phyloP scores from a whole-genome alignment of 2,888 invertebrate genomes.

The Carterocephalus palaemon region DNA sequence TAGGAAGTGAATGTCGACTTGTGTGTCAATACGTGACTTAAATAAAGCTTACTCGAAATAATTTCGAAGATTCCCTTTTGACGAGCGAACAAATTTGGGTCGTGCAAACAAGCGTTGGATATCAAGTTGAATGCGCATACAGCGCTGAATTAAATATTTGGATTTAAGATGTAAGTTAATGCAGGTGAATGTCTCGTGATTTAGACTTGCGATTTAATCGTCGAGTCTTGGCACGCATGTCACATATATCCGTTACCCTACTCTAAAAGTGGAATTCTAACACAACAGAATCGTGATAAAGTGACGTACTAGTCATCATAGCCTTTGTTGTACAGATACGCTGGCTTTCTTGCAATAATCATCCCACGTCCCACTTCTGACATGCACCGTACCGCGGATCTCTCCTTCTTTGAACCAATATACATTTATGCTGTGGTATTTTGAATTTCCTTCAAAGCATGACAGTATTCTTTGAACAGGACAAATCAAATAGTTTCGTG shows the following conservation, averaged over 20 bases:
- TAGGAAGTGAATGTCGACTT: constrained; percentile 17
- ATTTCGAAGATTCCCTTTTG: constrained; percentile 9
- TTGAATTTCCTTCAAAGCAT: too few species aligned
- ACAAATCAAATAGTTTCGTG: too few species aligned
- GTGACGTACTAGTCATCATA: constrained; percentile 39
- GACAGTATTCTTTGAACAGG: too few species aligned
- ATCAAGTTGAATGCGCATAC: too few species aligned
- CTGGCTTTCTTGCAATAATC: constrained; percentile 9
- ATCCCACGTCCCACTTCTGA: constrained; percentile 1
- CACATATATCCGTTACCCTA: constrained; percentile 55
- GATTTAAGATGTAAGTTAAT: too few species aligned
- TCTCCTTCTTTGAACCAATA: too few species aligned
- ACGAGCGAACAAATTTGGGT: constrained; percentile 8
- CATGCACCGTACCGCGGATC: background rate
- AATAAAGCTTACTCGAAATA: constrained; percentile 16
- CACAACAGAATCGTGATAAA: constrained; percentile 42
- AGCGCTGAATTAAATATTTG: background rate
- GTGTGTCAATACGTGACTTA: constrained; percentile 21
- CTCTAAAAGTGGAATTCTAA: constrained; percentile 57
- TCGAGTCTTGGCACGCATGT: constrained; percentile 51
- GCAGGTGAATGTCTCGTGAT: background rate
- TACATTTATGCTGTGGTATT: too few species aligned
- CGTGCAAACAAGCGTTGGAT: background rate
- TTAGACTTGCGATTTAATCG: constrained; percentile 30
- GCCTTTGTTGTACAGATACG: constrained; percentile 31